A percentile compares a stretch with the other conserved stretches of the same genome.
Conservation (phyloP, 1,140 invertebrate species). For the Sitobion miscanthi region DNA sequence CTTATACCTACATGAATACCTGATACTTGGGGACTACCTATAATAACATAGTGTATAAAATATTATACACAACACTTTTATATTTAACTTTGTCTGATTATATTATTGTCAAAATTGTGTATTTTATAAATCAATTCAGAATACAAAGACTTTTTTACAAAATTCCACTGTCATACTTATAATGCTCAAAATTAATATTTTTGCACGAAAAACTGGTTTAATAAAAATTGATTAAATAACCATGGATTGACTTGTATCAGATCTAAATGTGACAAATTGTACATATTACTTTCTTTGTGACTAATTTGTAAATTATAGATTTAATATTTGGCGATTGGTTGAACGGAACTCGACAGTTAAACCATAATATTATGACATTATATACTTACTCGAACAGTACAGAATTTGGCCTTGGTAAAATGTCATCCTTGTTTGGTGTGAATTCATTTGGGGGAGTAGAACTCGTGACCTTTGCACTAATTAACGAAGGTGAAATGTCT, state of each 20-base stretch:
- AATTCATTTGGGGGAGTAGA: conserved; percentile 35
- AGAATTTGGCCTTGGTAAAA: conserved; percentile 34
- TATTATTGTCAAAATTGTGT: neutral
- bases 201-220: neutral
- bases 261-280: neutral
- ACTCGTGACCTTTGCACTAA: neutral
- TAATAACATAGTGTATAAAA: neutral
- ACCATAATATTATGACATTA: neutral
- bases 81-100: neutral
- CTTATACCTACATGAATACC: too few relatives aligned
- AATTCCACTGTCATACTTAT: neutral
- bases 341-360: neutral
- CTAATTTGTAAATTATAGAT: neutral
- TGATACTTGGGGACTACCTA: neutral
- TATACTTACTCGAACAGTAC: conserved; percentile 24
- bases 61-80: neutral
- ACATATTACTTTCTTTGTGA: neutral
- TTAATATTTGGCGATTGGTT: neutral
- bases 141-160: neutral
- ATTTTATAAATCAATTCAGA: neutral
- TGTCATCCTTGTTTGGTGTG: neutral
- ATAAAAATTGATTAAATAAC: neutral
- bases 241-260: neutral
- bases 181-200: neutral
- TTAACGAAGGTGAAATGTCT: neutral